These are phyloP conservation scores for Drosophila austrosaltans DNA, from an alignment of 2,888 invertebrate species.

Conservation along the genomic window DNA sequence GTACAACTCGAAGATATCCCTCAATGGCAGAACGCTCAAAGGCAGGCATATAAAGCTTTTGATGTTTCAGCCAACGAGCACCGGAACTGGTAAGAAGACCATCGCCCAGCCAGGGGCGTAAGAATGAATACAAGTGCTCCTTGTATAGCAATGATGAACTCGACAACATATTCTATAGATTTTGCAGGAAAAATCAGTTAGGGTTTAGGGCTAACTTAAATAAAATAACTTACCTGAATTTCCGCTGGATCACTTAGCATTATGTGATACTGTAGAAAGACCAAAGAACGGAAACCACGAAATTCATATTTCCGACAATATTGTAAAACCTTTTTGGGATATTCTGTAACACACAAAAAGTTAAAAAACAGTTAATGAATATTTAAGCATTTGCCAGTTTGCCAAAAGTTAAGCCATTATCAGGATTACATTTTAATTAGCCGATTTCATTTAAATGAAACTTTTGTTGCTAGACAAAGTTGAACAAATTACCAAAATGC, in stretches of 20 bases:
- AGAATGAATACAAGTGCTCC: slow-evolving; percentile 82
- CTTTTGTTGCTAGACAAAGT: not conserved
- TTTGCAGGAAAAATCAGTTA: not conserved
- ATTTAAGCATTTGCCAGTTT: not conserved
- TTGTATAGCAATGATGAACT: slow-evolving; percentile 84
- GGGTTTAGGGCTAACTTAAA: not conserved
- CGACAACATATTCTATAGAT: slow-evolving; percentile 73
- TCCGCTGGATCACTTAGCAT: slow-evolving; percentile 79
- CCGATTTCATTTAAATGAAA: not conserved
- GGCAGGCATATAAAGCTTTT: slow-evolving; percentile 84
- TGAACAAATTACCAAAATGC: not conserved
- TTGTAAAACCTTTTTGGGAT: slow-evolving; percentile 76
- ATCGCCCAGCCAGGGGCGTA: slow-evolving; percentile 84
- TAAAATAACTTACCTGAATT: slow-evolving; percentile 70
- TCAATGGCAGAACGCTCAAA: slow-evolving; percentile 81
- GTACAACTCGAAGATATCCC: slow-evolving; percentile 81
- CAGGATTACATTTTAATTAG: not conserved
- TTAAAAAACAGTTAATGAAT: no score
- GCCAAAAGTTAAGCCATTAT: not conserved
- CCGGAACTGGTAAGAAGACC: slow-evolving; percentile 84
- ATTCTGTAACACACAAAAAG: slow-evolving; percentile 55
- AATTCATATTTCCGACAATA: slow-evolving; percentile 79
- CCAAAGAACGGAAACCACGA: slow-evolving; percentile 70
- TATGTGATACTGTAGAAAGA: slow-evolving; percentile 73
- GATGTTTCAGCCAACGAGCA: slow-evolving; percentile 84